Base-by-base conservation (phyloP, 2,888 invertebrate genomes). In the Rhorus exstirpatorius region DNA sequence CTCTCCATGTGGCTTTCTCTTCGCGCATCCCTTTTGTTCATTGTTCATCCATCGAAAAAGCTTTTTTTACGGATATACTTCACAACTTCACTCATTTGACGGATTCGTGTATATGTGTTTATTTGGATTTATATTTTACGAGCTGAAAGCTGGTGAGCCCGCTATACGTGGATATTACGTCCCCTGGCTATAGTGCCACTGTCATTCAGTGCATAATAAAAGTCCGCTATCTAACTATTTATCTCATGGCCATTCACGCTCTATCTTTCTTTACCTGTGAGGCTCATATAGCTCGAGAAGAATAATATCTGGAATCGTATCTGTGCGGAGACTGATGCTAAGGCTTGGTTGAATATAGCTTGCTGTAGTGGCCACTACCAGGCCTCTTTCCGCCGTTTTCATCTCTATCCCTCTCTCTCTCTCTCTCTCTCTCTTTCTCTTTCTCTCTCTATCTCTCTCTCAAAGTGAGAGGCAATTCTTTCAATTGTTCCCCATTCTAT, bases 401-500 rank as follows among this genome's bases (percentile, higher is more conserved):
- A 6, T 31, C 31, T 31, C 2, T 31, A 2, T 31, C 31, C 31
- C 31, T 24, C 55, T 4, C 46, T 60, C 31, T 46, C 31, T 58
- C 31, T 24, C 44, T 44, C 21, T 19, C 41, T 12, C 35, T 44
- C 19, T 26, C 31, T 38, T 51, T 4, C 14, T 19, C 67, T 12
- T 21, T 49, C 31, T 53, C 55, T 61, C 55, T 38, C 58, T 58
- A 21, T 65, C 17, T 31, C 35, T 61, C 46, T 49, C 49, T 65
- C 31, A 44, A 61, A 75, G 75, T 65, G 75, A 60, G 82, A 71
- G 79, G 70, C 78, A 70, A 79, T 79, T 82, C 82, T 79, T 79
- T 65, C 82, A 79, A 82, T 82, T 82, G 82, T 82, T 82, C 70
- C 75, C 82, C 65, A 65, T 79, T 79, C 75, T 75, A 79, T 82